Evolutionary conservation across 2,888 invertebrate genomes (phyloP).

Genomic region (Cheilosia pagana): DNA sequence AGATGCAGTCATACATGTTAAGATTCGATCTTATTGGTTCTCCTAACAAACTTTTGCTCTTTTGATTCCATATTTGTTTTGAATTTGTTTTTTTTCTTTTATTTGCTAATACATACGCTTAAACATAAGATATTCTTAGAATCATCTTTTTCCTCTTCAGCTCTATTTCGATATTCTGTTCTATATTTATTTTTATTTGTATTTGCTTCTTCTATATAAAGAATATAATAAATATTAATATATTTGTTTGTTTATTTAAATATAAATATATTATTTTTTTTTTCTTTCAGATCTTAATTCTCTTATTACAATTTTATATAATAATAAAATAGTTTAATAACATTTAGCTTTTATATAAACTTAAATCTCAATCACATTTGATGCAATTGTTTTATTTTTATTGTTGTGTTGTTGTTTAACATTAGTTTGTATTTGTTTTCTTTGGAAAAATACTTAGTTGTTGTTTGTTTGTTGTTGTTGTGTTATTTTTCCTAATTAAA

Average conservation of each 20-base stretch:
- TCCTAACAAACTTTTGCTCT: slow-evolving; percentile 70
- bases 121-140: slow-evolving; percentile 63
- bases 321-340: slow-evolving; percentile 75
- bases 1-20: slow-evolving; percentile 78
- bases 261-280: slow-evolving; percentile 69
- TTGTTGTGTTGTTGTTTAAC: slow-evolving; percentile 57
- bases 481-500: slow-evolving; percentile 63
- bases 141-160: slow-evolving; percentile 32
- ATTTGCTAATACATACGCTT: slow-evolving; percentile 58
- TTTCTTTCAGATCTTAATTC: slow-evolving; percentile 74
- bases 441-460: slow-evolving; percentile 69
- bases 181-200: slow-evolving; percentile 28
- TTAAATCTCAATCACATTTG: slow-evolving; percentile 64
- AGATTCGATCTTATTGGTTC: slow-evolving; percentile 76
- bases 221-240: slow-evolving; percentile 75
- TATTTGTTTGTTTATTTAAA: slow-evolving; percentile 60
- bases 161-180: slow-evolving; percentile 45
- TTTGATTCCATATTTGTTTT: slow-evolving; percentile 54
- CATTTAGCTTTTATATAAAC: slow-evolving; percentile 61
- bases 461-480: slow-evolving; percentile 49
- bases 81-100: slow-evolving; percentile 46
- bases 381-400: slow-evolving; percentile 49
- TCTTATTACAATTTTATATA: slow-evolving; percentile 72
- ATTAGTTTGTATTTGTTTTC: slow-evolving; percentile 36
- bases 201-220: slow-evolving; percentile 60